Base-by-base conservation (phyloP, 2,888 invertebrate genomes). In the Aphidius colemani region DNA sequence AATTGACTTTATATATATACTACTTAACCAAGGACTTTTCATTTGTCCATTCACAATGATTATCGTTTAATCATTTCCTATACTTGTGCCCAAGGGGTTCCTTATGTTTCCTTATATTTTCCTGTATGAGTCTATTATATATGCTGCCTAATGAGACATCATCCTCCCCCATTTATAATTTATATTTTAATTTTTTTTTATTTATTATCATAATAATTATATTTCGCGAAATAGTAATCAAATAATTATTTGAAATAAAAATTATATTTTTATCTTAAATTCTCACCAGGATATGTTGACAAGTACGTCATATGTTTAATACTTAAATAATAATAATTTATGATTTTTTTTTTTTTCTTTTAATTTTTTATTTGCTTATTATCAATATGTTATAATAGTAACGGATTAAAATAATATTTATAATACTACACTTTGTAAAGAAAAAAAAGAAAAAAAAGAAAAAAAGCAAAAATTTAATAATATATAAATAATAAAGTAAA, bases 221-320 rank as follows among this genome's bases (percentile, higher is more conserved):
- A 18, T 18, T 18, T 18, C 1, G 13, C 30, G 5, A 30, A 30
- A 30, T 30, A 30, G 3, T 30, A 30, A 5, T 30, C 30, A 30
- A 30, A 30, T 30, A 30, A 30, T 30, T 30, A 18, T 18, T 18
- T 18, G 13, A 18, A 18, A 18, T 18, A 18, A 18, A 18, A 18
- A 18, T 18, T 18, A 18, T 18, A 1, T 1, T 18, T 18, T 18
- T 13, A 30, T 30, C 30, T 30, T 4, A 30, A 30, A 30, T 30
- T 30, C 30, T 30, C 30, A 30, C 30, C 30, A 30, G 30, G 30
- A 30, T 30, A 30, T 69, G 67, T 72, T 73, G 71, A 74, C 67
- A 66, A 66, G 64, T 66, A 71, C 75, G 74, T 74, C 75, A 76
- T 75, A 70, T 76, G 76, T 73, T 76, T 69, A 73, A 74, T 70